These are phyloP conservation scores for Cliona cf. orientalis DNA, from an alignment of 37 sponge, comb jelly and placozoan genomes.

Conservation along the genomic window DNA sequence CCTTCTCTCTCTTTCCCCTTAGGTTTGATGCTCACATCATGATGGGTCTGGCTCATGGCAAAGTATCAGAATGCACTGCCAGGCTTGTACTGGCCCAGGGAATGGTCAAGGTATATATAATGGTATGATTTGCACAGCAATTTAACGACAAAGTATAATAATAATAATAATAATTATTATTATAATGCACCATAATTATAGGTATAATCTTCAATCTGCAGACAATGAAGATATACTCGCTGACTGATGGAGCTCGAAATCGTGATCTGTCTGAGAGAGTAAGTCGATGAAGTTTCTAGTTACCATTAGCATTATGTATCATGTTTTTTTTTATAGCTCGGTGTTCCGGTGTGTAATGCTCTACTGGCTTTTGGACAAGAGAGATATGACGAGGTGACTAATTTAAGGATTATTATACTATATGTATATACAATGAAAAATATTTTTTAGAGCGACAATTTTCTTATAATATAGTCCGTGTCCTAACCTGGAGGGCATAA, in stretches of 20 bases:
- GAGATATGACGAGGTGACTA: slow-evolving; percentile 77
- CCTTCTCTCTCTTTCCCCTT: neutral
- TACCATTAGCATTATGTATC: neutral
- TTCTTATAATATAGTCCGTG: no score
- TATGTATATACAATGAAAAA: no score
- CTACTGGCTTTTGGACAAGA: slow-evolving; percentile 82
- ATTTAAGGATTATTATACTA: no score
- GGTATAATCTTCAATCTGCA: neutral
- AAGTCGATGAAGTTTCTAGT: no score
- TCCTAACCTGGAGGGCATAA: no score
- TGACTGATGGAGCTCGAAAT: neutral
- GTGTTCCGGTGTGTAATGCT: slow-evolving; percentile 81
- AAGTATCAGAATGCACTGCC: slow-evolving; percentile 23
- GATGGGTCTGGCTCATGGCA: slow-evolving; percentile 47
- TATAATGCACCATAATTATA: neutral
- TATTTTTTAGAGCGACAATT: no score
- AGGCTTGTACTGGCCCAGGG: slow-evolving; percentile 36
- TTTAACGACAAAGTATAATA: neutral
- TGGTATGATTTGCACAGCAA: neutral
- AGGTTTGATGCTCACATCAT: slow-evolving; percentile 47
- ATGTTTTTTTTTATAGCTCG: slow-evolving; percentile 55
- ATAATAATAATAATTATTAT: no score
- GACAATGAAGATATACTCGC: slow-evolving; percentile 12
- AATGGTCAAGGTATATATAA: slow-evolving; percentile 33
- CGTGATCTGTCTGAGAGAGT: neutral